Evolutionary conservation across 2,113 vertebrate species (phyloP), one percentile per base, ranked within the genome.

Genomic region (Mormyrus iriodes): DNA sequence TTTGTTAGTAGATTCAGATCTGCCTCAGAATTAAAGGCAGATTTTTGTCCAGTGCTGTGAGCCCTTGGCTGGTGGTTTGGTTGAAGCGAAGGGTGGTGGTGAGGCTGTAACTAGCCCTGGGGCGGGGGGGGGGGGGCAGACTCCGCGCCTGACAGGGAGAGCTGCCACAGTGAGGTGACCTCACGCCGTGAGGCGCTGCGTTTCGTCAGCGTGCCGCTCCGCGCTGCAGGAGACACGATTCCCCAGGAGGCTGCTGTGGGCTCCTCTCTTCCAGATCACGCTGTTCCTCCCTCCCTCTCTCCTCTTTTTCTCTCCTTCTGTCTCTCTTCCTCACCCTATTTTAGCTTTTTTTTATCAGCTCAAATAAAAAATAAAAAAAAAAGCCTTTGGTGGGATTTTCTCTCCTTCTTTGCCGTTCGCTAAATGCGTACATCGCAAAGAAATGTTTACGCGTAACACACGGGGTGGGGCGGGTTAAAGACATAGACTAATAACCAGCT

Each of bases 241-340:
- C 79, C 90, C 90, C 91, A 65, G 55, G 90, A 92, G 91, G 90
- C 86, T 52, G 49, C 88, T 89, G 84, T 61, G 24, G 85, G 85
- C 85, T 31, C 88, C 88, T 90, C 90, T 82, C 49, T 82, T 88
- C 53, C 86, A 87, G 53, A 51, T 87, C 53, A 44, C 35, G 44
- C 86, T 61, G 53, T 69, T 49, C 58, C 19, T 58, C 76, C 42
- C 46, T 53, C 82, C 35, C 69, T 61, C 52, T 13, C 49, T 82
- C 21, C 61, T 61, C 90, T 58, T 65, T 46, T 65, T 24, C 85
- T 55, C 49, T 83, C 52, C 35, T 35, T 85, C 52, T 90, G 85
- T 53, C 44, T 86, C 53, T 83, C 90, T 52, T 58, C 44, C 76
- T 86, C 65, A 53, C 39, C 52, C 48, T 35, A 42, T 76, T 69